Conservation (phyloP, 1,140 invertebrate species). For the Drosophila eugracilis region DNA sequence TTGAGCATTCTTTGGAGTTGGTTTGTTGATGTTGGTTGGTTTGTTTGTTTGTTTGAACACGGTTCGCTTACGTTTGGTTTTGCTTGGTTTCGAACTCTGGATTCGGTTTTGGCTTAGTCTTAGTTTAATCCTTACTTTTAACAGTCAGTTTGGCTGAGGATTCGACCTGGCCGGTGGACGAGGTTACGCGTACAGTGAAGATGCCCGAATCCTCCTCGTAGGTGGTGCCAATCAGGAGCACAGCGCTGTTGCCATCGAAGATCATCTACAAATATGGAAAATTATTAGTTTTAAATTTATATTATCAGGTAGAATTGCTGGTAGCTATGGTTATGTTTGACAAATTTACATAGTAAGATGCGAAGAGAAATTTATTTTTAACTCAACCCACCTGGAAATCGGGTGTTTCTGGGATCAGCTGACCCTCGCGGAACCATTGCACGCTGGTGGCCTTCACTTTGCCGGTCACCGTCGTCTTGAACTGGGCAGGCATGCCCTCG, state of each 20-base stretch:
- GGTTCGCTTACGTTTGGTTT: constrained; percentile 72
- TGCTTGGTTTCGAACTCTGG: constrained; percentile 69
- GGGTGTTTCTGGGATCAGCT: constrained; percentile 94
- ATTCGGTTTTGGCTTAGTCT: constrained; percentile 70
- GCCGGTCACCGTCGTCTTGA: constrained; percentile 92
- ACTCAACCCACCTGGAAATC: constrained; percentile 93
- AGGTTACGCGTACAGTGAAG: constrained; percentile 96
- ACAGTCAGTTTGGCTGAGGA: constrained; percentile 96
- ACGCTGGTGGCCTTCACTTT: constrained; percentile 91
- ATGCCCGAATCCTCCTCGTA: constrained; percentile 97
- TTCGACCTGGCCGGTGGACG: constrained; percentile 95
- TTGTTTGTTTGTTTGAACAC: constrained; percentile 54
- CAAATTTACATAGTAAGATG: too few species aligned
- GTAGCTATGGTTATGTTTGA: too few species aligned
- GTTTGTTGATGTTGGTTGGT: constrained; percentile 68
- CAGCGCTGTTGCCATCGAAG: constrained; percentile 94
- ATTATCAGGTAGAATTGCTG: too few species aligned
- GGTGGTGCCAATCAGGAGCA: constrained; percentile 95
- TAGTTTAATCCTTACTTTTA: constrained; percentile 97
- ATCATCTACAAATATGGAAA: constrained; percentile 92
- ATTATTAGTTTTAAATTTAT: neutral
- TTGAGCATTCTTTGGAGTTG: constrained; percentile 79
- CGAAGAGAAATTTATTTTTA: too few species aligned
- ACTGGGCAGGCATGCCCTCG: constrained; percentile 95
- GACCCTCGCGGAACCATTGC: constrained; percentile 95